phyloP scores from a whole-genome alignment of 2,113 vertebrate species.

The Mastomys natalensis region DNA sequence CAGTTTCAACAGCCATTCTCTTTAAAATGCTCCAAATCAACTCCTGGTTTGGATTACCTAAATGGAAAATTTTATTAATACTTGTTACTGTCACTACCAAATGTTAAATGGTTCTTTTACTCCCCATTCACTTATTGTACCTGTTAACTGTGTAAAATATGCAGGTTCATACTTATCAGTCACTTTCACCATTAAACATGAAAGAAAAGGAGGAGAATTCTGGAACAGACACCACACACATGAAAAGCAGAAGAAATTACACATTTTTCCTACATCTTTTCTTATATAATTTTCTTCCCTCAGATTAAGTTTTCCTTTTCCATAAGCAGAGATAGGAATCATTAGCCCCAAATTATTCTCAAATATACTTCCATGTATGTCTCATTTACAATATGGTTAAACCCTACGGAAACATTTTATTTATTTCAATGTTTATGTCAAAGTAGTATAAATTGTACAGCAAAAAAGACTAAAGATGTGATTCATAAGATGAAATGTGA shows the following conservation, averaged over 20 bases:
- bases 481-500: conserved; percentile 44
- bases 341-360: not conserved
- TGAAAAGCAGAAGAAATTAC: not conserved
- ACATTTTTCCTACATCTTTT: not conserved
- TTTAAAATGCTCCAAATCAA: not conserved
- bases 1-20: not conserved
- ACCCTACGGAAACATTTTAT: not conserved
- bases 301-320: conserved; percentile 59
- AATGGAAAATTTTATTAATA: conserved; percentile 17
- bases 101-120: not conserved
- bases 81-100: conserved; percentile 1
- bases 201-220: not conserved
- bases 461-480: conserved; percentile 24
- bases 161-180: not conserved
- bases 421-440: conserved; percentile 21
- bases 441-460: not conserved
- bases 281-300: conserved; percentile 17
- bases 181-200: not conserved
- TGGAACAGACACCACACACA: not conserved
- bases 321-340: conserved; percentile 21
- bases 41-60: not conserved
- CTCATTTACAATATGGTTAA: conserved; percentile 37
- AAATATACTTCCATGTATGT: conserved; percentile 37
- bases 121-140: not conserved
- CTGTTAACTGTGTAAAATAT: conserved; percentile 22